Evolutionary conservation across 2,797 vertebrate genomes (phyloP), one percentile per base, ranked within the genome.

Genomic region (Silurus lanzhouensis): DNA sequence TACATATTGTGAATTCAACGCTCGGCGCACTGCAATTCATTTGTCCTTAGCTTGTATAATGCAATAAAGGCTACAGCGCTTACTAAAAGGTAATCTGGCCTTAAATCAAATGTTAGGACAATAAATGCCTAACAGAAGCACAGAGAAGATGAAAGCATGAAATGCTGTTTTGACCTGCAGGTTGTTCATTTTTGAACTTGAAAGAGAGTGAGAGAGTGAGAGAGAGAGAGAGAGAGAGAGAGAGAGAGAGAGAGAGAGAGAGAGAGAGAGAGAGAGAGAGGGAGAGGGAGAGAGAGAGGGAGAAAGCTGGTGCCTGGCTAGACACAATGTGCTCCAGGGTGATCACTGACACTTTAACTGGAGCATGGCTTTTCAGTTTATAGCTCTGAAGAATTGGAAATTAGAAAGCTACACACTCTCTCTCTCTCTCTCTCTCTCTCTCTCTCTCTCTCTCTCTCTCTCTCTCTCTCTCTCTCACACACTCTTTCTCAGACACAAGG

Each of bases 11-110:
- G 20, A 79, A 46, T 46, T 79, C 20, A n/a, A 91, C 91, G 91
- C 91, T 90, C 83, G 64, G 85, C 86, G 71, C 82, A 90, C 66
- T 89, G 71, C 87, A 85, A 75, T 64, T 78, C 60, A 72, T 64
- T 67, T 85, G 91, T 90, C 91, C 92, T 92, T 92, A 89, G 90
- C 87, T 88, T 84, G 66, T 84, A 72, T 74, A 27, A n/a, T 83
- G 19, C 58, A 55, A 87, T 80, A 85, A 79, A 84, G 61, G 55
- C 60, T 67, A 82, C 75, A 81, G 63, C 82, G 52, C 76, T 31
- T 74, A 31, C 68, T 78, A 38, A 81, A 88, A 83, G 76, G 63
- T 79, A 85, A 87, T 84, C 25, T 79, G 67, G 46, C 67, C 57
- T 82, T 76, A 84, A 84, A 83, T 38, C 17, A 15, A 67, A 77